Percentiles rank a stretch among this genome's conserved stretches.
Evolutionary conservation across 2,113 vertebrate species (phyloP).

Genomic region (Phodopus roborovskii): DNA sequence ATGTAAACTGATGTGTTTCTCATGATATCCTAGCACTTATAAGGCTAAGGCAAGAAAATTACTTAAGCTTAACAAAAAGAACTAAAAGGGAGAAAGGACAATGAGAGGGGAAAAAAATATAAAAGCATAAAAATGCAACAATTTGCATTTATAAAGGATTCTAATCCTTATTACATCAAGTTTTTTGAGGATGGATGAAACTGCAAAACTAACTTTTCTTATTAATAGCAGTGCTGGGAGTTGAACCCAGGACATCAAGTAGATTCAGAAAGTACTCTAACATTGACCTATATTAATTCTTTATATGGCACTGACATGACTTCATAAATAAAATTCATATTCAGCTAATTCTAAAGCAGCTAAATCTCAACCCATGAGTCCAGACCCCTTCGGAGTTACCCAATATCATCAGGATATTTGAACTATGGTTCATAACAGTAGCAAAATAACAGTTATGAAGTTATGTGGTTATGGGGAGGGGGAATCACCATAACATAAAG

Average conservation of each 20-base stretch:
- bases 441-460: neutral
- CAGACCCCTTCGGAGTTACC: neutral
- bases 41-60: neutral
- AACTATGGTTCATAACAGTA: neutral
- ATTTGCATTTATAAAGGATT: conserved; percentile 15
- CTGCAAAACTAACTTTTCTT: neutral
- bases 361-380: neutral
- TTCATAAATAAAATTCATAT: conserved; percentile 14
- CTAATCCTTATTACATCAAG: neutral
- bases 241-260: neutral
- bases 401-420: neutral
- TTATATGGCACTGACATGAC: neutral
- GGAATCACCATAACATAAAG: neutral
- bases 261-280: neutral
- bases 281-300: neutral
- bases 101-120: neutral
- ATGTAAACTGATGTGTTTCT: neutral
- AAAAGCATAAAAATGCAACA: conserved; percentile 7
- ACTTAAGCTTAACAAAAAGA: neutral
- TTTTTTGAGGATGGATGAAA: neutral
- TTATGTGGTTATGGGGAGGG: neutral
- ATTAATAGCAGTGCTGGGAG: neutral
- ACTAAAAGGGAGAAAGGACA: neutral
- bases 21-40: neutral
- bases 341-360: neutral